A percentile compares a stretch with the other conserved stretches of the same genome.
phyloP scores from a whole-genome alignment of 2,888 invertebrate species.

The Caenorhabditis imperialis region DNA sequence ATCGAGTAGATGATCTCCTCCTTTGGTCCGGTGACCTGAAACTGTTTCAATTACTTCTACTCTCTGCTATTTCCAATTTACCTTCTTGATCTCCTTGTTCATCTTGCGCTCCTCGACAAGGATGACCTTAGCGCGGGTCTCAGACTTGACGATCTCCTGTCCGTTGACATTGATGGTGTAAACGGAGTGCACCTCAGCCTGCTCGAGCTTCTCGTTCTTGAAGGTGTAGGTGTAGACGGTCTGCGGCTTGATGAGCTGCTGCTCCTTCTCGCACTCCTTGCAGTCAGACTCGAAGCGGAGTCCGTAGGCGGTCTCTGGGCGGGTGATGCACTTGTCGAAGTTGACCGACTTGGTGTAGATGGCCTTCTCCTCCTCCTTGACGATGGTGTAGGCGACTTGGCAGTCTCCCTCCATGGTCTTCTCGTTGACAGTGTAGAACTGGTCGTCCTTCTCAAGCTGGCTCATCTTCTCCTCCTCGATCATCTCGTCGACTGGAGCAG shows the following conservation, averaged over 20 bases:
- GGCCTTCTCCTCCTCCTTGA: slow-evolving; percentile 44
- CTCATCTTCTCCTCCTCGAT: slow-evolving; percentile 18
- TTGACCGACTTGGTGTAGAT: slow-evolving; percentile 76
- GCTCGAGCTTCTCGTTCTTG: slow-evolving; percentile 46
- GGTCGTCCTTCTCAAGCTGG: slow-evolving; percentile 18
- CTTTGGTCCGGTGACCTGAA: slow-evolving; percentile 48
- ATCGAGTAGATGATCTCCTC: slow-evolving; percentile 66
- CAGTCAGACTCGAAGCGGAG: slow-evolving; percentile 58
- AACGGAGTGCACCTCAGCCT: slow-evolving; percentile 52
- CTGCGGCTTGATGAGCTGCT: slow-evolving; percentile 39
- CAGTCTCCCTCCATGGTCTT: slow-evolving; percentile 75
- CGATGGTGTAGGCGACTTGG: slow-evolving; percentile 60
- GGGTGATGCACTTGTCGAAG: slow-evolving; percentile 78
- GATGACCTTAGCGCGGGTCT: slow-evolving; percentile 45
- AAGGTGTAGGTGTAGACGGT: slow-evolving; percentile 60
- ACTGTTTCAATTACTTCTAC: not conserved
- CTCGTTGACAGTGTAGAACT: slow-evolving; percentile 53
- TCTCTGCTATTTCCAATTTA: not conserved
- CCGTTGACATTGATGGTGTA: slow-evolving; percentile 52
- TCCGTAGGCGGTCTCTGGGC: slow-evolving; percentile 67
- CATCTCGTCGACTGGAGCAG: slow-evolving; percentile 47
- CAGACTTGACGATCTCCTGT: slow-evolving; percentile 53
- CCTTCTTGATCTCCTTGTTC: slow-evolving; percentile 47
- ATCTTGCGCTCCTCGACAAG: slow-evolving; percentile 39
- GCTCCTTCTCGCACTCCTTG: slow-evolving; percentile 52